These are phyloP conservation scores for Pherbina coryleti DNA, from an alignment of 2,888 invertebrate genomes.

Conservation along the genomic window DNA sequence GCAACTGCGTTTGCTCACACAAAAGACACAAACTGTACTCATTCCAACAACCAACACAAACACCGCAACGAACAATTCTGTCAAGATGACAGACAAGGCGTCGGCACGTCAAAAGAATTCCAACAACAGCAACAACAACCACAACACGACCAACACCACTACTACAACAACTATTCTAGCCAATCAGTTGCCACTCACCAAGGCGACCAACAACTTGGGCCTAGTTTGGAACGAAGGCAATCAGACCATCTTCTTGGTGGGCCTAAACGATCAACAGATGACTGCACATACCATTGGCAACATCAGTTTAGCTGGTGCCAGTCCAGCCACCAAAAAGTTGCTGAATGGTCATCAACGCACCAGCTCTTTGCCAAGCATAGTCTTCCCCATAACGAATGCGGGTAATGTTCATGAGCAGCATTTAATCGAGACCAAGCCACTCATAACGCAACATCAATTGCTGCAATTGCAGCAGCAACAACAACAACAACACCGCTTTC, in stretches of 20 bases:
- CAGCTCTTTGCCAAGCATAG: conserved; percentile 75
- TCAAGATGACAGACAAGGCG: conserved; percentile 37
- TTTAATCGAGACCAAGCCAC: conserved; percentile 54
- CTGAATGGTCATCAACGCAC: conserved; percentile 71
- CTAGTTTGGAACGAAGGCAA: conserved; percentile 77
- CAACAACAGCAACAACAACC: conserved; percentile 24
- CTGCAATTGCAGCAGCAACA: conserved; percentile 61
- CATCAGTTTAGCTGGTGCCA: conserved; percentile 61
- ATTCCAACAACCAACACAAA: conserved; percentile 67
- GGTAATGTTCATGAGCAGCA: conserved; percentile 54
- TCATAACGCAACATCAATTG: conserved; percentile 64
- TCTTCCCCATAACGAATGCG: conserved; percentile 67
- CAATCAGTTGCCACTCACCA: conserved; percentile 52
- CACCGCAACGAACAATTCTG: conserved; percentile 18
- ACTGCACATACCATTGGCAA: conserved; percentile 64
- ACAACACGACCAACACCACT: conserved; percentile 17
- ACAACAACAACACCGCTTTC: conserved; percentile 54
- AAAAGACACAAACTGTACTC: conserved; percentile 72
- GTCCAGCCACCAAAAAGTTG: conserved; percentile 66
- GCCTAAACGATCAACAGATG: conserved; percentile 70
- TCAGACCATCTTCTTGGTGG: conserved; percentile 72
- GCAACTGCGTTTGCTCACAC: conserved; percentile 61
- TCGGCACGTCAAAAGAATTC: conserved; percentile 42
- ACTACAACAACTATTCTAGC: conserved; percentile 49
- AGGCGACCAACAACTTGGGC: conserved; percentile 72